phyloP scores from a whole-genome alignment of 1,140 invertebrate genomes.

The Camponotus floridanus region DNA sequence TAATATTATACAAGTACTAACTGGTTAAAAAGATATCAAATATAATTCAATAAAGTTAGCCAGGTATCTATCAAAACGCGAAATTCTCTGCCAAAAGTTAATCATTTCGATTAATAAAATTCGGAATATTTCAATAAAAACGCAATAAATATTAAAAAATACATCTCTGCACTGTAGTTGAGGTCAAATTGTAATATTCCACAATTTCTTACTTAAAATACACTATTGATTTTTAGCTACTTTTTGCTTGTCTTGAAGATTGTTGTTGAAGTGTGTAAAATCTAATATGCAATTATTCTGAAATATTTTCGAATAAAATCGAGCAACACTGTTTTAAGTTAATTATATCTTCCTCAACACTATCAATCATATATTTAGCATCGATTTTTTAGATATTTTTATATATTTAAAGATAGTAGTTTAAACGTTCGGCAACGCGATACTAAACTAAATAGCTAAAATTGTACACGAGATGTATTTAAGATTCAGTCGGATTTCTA shows the following conservation, averaged over 20 bases:
- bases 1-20: too few species aligned
- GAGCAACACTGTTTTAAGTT: neutral
- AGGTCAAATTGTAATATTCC: too few species aligned
- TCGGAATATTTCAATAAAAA: too few species aligned
- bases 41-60: too few species aligned
- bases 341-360: neutral
- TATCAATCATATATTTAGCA: neutral
- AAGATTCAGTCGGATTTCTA: conserved; percentile 13
- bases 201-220: too few species aligned
- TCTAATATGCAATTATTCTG: neutral
- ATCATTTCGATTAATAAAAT: too few species aligned
- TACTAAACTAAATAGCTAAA: neutral
- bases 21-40: too few species aligned
- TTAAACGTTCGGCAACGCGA: neutral
- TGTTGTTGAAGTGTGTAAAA: neutral
- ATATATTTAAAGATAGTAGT: conserved; percentile 15
- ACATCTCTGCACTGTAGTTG: too few species aligned
- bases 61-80: too few species aligned
- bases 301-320: conserved; percentile 4
- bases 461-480: neutral
- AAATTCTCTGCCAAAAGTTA: too few species aligned
- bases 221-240: too few species aligned
- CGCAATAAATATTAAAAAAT: too few species aligned
- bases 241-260: neutral
- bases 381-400: neutral